Base-by-base conservation (phyloP, 2,113 vertebrate genomes). In the Syngnathus scovelli region DNA sequence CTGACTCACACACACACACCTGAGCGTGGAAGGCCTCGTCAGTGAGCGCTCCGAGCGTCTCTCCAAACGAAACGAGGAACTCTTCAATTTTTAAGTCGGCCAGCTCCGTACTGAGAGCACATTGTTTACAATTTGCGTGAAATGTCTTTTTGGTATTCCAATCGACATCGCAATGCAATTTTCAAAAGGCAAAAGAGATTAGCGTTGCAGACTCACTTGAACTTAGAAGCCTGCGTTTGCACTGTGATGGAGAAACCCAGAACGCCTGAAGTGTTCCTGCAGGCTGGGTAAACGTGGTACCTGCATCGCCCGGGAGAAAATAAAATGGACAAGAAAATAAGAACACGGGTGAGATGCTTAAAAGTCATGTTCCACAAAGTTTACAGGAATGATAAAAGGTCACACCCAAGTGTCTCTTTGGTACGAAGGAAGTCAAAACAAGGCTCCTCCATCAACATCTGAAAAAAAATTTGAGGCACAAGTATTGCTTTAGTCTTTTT, bases 361-460 rank as follows among this genome's bases (percentile, higher is more conserved):
- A 43, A 43, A 3, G 9, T 36, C 27, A 2, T 7, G 55, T 16
- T 5, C 5, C 55, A 36, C 1, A 6, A 56, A n/a, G 21, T 62
- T 61, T n/a, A 27, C 21, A 33, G 10, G 3, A 64, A 19, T n/a
- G 63, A 37, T 4, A 19, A 64, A 8, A 13, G 58, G 21, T n/a
- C 36, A 86, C 93, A 98, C 97, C 96, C 97, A 0, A 99, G 92
- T 64, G 97, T 98, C 89, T 99, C 95, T 90, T 98, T 99, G 74
- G 96, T 98, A 78, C 97, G 89, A 74, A 99, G 92, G 83, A 96
- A 98, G 86, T 99, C 95, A 80, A 98, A 98, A 84, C 97, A 98
- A 33, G 96, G 96, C 71, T 98, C 95, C 76, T 99, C 96, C 96
- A 99, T 98, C 90, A 97, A 95, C 95, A 98, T 96, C 97, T 99